Percentiles rank a stretch among this genome's conserved stretches.
phyloP scores from a whole-genome alignment of 2,888 invertebrate species.

The Volucella zonaria region DNA sequence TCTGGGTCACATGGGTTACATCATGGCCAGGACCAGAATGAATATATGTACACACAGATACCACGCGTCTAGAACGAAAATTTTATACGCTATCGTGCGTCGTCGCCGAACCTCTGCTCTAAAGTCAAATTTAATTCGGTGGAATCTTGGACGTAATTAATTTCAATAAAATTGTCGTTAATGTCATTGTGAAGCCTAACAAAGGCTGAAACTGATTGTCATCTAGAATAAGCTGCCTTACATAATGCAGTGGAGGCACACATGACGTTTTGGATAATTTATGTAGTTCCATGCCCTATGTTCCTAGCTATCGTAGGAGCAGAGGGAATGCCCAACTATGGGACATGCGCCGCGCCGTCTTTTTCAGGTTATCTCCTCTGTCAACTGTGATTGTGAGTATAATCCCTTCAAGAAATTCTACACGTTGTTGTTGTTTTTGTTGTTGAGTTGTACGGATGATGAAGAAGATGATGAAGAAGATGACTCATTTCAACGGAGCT shows the following conservation, averaged over 20 bases:
- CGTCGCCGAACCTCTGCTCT: conserved; percentile 13
- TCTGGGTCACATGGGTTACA: conserved; percentile 64
- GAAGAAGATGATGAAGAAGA: conserved; percentile 14
- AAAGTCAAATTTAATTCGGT: conserved; percentile 54
- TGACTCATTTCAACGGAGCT: conserved; percentile 17
- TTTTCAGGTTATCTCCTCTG: conserved; percentile 34
- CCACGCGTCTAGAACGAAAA: conserved; percentile 25
- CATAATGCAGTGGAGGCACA: conserved; percentile 21
- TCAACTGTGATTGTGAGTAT: conserved; percentile 4
- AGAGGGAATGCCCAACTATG: conserved; percentile 21
- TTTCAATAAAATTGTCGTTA: conserved; percentile 68
- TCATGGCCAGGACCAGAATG: conserved; percentile 44
- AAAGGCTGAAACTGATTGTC: conserved; percentile 33
- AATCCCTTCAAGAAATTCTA: conserved; percentile 4
- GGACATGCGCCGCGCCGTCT: conserved; percentile 50
- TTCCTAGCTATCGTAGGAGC: background rate
- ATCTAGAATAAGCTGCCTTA: conserved; percentile 37
- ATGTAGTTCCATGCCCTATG: background rate
- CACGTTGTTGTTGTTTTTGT: background rate
- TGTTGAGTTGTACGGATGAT: background rate
- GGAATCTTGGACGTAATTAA: conserved; percentile 63
- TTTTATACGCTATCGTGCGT: conserved; percentile 7
- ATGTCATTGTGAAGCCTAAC: conserved; percentile 51
- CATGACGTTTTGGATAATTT: conserved; percentile 10
- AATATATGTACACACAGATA: conserved; percentile 14